Percentiles rank a stretch among this genome's conserved stretches.
Evolutionary conservation across 2,888 invertebrate species (phyloP).

Genomic region (Anthoptus insignis): DNA sequence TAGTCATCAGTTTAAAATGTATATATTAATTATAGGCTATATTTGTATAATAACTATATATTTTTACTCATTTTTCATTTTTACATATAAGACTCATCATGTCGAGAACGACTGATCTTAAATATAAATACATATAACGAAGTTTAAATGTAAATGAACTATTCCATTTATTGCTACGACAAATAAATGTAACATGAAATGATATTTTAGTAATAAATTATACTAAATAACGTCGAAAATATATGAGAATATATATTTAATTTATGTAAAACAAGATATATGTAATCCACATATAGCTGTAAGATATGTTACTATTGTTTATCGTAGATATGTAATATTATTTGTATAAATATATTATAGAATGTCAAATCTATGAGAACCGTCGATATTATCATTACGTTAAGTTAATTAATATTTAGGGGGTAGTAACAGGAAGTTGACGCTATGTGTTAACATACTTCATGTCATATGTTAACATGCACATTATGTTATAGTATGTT

Average conservation of each 20-base stretch:
- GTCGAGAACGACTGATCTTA: conserved; percentile 33
- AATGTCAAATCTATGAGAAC: conserved; percentile 59
- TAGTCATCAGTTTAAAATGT: conserved; percentile 8
- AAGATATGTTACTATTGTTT: conserved; percentile 34
- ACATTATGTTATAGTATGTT: too few species aligned
- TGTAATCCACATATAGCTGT: conserved; percentile 31
- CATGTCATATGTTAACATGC: too few species aligned
- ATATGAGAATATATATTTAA: conserved; percentile 34
- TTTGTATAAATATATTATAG: conserved; percentile 51
- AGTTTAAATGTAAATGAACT: conserved; percentile 29
- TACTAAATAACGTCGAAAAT: not conserved
- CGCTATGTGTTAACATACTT: too few species aligned
- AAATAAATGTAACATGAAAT: conserved; percentile 38
- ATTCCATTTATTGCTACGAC: conserved; percentile 41
- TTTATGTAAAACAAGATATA: conserved; percentile 35
- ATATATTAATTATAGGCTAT: conserved; percentile 16
- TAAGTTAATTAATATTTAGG: conserved; percentile 27
- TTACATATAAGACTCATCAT: conserved; percentile 15
- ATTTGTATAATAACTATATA: conserved; percentile 32
- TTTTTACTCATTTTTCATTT: conserved; percentile 29
- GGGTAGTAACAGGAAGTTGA: conserved; percentile 18
- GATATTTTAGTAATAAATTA: conserved; percentile 32
- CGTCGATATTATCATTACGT: conserved; percentile 46
- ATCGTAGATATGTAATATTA: conserved; percentile 42
- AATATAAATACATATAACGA: conserved; percentile 21